phyloP scores from a whole-genome alignment of 2,797 vertebrate genomes.

The Poecilia wingei region DNA sequence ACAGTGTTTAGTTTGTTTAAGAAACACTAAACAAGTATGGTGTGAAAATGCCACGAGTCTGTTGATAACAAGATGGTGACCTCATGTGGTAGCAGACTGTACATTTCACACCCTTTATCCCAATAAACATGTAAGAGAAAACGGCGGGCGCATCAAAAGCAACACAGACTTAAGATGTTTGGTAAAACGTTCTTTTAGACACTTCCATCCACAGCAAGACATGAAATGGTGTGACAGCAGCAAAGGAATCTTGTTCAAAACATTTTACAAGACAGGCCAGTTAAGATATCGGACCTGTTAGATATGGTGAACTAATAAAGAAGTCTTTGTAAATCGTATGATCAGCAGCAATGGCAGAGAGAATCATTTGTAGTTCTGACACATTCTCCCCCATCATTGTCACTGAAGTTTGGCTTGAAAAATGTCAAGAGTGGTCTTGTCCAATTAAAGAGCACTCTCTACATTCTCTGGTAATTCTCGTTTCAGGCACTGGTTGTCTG shows the following conservation, averaged over 20 bases:
- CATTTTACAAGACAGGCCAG: constrained; percentile 7
- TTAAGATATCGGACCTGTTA: constrained; percentile 34
- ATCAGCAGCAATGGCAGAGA: constrained; percentile 40
- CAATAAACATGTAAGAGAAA: not conserved
- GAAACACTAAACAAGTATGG: not conserved
- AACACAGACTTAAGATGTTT: not conserved
- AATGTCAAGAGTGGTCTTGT: constrained; percentile 76
- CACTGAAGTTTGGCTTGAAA: constrained; percentile 67
- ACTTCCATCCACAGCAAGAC: not conserved
- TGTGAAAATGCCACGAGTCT: not conserved
- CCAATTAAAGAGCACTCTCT: constrained; percentile 77
- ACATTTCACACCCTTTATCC: not conserved
- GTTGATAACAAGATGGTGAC: not conserved
- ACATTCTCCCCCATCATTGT: constrained; percentile 60
- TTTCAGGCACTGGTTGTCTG: constrained; percentile 73
- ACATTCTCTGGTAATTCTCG: constrained; percentile 69
- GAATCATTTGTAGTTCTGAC: constrained; percentile 70
- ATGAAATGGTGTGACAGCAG: not conserved
- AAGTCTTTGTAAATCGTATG: constrained; percentile 39
- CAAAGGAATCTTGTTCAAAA: not conserved
- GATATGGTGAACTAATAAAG: constrained; percentile 29
- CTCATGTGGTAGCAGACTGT: not conserved
- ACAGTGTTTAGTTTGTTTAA: not conserved
- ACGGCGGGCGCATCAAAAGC: not conserved
- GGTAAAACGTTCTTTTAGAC: not conserved